phyloP scores from a whole-genome alignment of 2,113 vertebrate species.

The Coptodon rendalli region DNA sequence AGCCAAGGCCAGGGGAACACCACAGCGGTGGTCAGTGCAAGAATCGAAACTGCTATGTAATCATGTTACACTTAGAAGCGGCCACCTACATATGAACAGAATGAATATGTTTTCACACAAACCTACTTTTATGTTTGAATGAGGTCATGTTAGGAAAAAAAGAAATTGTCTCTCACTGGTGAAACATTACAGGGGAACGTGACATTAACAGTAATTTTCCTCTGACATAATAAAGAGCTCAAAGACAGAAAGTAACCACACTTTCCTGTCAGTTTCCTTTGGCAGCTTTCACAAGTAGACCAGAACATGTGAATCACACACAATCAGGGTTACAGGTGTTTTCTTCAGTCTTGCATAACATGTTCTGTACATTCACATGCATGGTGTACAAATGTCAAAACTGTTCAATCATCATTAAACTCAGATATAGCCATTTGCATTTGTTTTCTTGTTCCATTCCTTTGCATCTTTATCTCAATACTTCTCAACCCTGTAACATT shows the following conservation, averaged over 20 bases:
- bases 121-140: neutral
- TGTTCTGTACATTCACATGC: neutral
- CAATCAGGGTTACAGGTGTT: neutral
- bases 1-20: constrained; percentile 9
- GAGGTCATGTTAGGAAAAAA: constrained; percentile 15
- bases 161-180: constrained; percentile 6
- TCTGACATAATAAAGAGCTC: constrained; percentile 43
- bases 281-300: constrained; percentile 7
- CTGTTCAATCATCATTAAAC: neutral
- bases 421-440: neutral
- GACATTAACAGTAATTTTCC: constrained; percentile 39
- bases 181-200: neutral
- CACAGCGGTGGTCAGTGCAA: constrained; percentile 40
- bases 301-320: constrained; percentile 38
- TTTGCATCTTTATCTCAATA: neutral
- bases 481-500: neutral
- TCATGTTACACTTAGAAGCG: constrained; percentile 20
- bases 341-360: neutral
- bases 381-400: constrained; percentile 16
- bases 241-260: constrained; percentile 42
- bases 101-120: constrained; percentile 5
- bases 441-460: neutral
- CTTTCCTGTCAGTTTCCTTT: constrained; percentile 47
- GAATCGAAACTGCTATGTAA: constrained; percentile 14
- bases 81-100: constrained; percentile 31